Conservation (phyloP, 2,797 vertebrate genomes). For the Schizopygopsis pylzovi region DNA sequence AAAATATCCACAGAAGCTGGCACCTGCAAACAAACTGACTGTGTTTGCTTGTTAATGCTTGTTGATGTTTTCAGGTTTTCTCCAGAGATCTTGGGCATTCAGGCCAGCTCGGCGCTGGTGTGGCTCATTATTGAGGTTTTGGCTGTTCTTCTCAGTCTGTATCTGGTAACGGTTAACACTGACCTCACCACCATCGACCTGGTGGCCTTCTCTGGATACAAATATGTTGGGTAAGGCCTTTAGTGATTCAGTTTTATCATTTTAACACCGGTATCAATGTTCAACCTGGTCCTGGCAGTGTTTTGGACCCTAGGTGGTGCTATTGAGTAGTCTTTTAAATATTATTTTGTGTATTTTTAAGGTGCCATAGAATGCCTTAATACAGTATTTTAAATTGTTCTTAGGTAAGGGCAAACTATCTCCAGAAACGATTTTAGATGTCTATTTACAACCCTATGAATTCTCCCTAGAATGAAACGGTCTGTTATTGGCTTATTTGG, state of each 20-base stretch:
- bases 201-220: conserved; percentile 91
- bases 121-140: conserved; percentile 92
- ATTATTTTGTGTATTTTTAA: not conserved
- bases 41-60: not conserved
- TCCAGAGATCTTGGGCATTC: conserved; percentile 91
- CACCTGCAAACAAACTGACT: too few species aligned
- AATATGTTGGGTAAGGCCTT: conserved; percentile 89
- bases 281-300: not conserved
- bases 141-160: conserved; percentile 86
- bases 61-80: conserved; percentile 80
- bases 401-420: too few species aligned
- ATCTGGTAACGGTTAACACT: conserved; percentile 87
- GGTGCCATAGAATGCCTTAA: too few species aligned
- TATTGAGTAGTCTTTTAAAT: not conserved
- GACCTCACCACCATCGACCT: conserved; percentile 92
- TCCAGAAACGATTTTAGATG: too few species aligned
- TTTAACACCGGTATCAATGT: not conserved
- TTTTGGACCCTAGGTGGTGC: not conserved
- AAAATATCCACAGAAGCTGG: not conserved
- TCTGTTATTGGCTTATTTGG: too few species aligned
- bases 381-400: too few species aligned
- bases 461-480: too few species aligned
- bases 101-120: conserved; percentile 90
- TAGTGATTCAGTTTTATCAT: not conserved
- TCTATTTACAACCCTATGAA: too few species aligned